phyloP scores from a whole-genome alignment of 2,797 vertebrate species.

The Neosilurus hyrtlii region DNA sequence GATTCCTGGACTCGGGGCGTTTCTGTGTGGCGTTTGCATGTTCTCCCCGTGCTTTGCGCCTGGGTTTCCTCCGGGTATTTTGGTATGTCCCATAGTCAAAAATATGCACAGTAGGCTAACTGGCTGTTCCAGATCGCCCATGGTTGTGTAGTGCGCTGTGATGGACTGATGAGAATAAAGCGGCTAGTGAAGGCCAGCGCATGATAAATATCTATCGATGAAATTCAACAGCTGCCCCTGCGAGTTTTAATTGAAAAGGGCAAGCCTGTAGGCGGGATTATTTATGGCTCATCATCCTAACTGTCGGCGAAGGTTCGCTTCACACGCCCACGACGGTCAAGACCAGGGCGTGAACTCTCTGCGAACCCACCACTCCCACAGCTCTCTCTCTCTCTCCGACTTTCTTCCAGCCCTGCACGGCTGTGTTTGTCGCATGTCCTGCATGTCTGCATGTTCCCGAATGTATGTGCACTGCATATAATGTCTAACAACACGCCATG shows the following conservation, averaged over 20 bases:
- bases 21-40: too few relatives aligned
- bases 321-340: not conserved
- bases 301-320: not conserved
- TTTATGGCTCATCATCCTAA: not conserved
- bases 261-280: too few relatives aligned
- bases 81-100: too few relatives aligned
- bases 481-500: not conserved
- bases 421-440: slow-evolving; percentile 57
- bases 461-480: not conserved
- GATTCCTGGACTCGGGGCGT: too few relatives aligned
- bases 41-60: too few relatives aligned
- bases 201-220: not conserved
- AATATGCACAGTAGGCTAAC: too few relatives aligned
- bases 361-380: not conserved
- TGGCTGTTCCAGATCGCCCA: too few relatives aligned
- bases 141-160: too few relatives aligned
- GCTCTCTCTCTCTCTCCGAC: not conserved
- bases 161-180: not conserved
- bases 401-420: not conserved
- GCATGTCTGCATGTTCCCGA: slow-evolving; percentile 2
- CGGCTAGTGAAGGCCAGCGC: not conserved
- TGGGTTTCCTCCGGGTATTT: not conserved
- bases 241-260: not conserved
- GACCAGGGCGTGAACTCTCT: not conserved
- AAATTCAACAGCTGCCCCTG: not conserved